A percentile compares a stretch with the other conserved stretches of the same genome.
phyloP scores from a whole-genome alignment of 2,888 invertebrate species.

The Pristionchus japonicus region DNA sequence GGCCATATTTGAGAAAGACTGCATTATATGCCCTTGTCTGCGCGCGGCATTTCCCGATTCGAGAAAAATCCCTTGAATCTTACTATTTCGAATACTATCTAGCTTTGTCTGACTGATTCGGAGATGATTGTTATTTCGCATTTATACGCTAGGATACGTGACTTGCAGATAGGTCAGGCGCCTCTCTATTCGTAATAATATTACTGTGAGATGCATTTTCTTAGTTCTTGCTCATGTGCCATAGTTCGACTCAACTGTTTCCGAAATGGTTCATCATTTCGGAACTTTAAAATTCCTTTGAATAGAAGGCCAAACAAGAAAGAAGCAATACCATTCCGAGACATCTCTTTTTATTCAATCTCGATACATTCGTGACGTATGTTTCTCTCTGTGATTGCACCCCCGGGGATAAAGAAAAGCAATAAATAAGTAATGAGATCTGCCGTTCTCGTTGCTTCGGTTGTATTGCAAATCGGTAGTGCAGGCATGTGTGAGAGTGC shows the following conservation, averaged over 20 bases:
- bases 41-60: background rate
- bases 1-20: background rate
- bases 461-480: background rate
- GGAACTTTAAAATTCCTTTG: too few species aligned
- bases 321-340: too few species aligned
- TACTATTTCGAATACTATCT: too few species aligned
- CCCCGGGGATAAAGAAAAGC: background rate
- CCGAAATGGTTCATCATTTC: too few species aligned
- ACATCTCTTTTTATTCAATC: too few species aligned
- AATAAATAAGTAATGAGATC: background rate
- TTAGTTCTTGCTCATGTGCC: too few species aligned
- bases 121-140: background rate
- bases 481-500: background rate
- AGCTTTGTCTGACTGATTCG: too few species aligned
- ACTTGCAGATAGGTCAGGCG: background rate
- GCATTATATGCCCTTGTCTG: background rate
- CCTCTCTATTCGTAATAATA: background rate
- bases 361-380: background rate
- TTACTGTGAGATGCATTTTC: background rate
- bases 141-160: background rate
- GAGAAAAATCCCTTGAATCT: too few species aligned
- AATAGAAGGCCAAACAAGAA: too few species aligned
- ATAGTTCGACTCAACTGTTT: too few species aligned
- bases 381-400: background rate
- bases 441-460: background rate